phyloP scores from a whole-genome alignment of 1,140 invertebrate species.

The Drosophila erecta region DNA sequence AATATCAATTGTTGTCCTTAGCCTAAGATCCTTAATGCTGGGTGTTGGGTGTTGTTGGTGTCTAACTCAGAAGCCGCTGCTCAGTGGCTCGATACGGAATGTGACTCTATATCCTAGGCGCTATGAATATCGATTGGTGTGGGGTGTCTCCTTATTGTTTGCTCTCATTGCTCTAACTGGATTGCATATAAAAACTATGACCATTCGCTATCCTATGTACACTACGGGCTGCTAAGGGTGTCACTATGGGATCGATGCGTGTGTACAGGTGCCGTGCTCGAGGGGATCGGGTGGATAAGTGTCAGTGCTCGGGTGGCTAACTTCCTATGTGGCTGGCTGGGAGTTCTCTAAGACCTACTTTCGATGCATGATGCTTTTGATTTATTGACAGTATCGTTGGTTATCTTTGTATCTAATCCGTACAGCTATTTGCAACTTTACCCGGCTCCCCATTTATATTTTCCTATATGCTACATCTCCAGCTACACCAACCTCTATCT shows the following conservation, averaged over 20 bases:
- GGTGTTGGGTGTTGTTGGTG: conserved; percentile 21
- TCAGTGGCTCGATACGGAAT: conserved; percentile 58
- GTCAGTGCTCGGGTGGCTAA: conserved; percentile 10
- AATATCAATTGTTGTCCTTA: conserved; percentile 59
- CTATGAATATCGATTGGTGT: conserved; percentile 61
- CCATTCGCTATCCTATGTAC: conserved; percentile 64
- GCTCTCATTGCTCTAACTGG: conserved; percentile 60
- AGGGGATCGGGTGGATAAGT: conserved; percentile 8
- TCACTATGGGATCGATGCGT: conserved; percentile 27
- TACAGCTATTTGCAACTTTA: conserved; percentile 54
- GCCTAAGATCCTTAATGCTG: conserved; percentile 51
- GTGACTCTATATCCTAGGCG: conserved; percentile 54
- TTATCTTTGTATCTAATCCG: conserved; percentile 56
- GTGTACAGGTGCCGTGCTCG: conserved; percentile 23
- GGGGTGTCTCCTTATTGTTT: conserved; percentile 38
- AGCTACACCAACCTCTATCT: conserved; percentile 17
- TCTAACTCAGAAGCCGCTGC: conserved; percentile 61
- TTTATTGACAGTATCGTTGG: conserved; percentile 81
- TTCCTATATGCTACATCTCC: conserved; percentile 16
- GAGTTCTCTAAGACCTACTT: conserved; percentile 60
- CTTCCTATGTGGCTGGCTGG: conserved; percentile 37
- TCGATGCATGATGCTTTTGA: conserved; percentile 81
- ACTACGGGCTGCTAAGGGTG: conserved; percentile 64
- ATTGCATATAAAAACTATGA: conserved; percentile 78
- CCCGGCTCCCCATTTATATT: conserved; percentile 30